Base-by-base conservation (phyloP, 2,113 vertebrate genomes). In the Zootoca vivipara region DNA sequence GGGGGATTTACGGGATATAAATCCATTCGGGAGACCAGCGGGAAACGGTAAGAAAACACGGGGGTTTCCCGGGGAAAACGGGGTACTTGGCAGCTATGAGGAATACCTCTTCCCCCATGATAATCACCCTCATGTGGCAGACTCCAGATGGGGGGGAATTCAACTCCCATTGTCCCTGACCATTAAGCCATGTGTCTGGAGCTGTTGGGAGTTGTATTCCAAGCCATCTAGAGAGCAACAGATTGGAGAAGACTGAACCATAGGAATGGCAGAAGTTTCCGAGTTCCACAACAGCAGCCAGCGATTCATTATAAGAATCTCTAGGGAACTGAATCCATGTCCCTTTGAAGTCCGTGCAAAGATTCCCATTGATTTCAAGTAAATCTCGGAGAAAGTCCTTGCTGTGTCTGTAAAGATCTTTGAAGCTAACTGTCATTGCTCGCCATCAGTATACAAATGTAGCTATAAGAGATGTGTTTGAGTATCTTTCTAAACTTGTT, bases 401-500 rank as follows among this genome's bases (percentile, higher is more conserved):
- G 40, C 78, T n/a, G 38, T 13, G 30, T 87, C 89, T 91, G 90
- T 89, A 88, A 94, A 90, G 92, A 88, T 79, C 91, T 92, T 92
- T 93, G 86, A 93, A 94, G 90, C 75, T 67, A 73, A 85, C 83
- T 87, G 91, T 81, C 82, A 4, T 90, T 84, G 92, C 64, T 86
- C 70, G 84, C 85, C 88, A 92, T 86, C 70, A 82, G 86, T 67
- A 89, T 65, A 90, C 91, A 88, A 92, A 91, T 7, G 77, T 40
- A 22, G 52, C 65, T 83, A 69, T 77, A 87, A 92, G 91, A 92
- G 85, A 85, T 40, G 62, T 62, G 52, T 56, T 70, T 20, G 83
- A 91, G 89, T 56, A 46, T 65, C 91, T 89, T 87, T 90, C 83
- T 78, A 88, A 90, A 65, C 83, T 87, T 90, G 87, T 58, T 90